Conservation (phyloP, 2,888 invertebrate species). For the Polyommatus icarus region DNA sequence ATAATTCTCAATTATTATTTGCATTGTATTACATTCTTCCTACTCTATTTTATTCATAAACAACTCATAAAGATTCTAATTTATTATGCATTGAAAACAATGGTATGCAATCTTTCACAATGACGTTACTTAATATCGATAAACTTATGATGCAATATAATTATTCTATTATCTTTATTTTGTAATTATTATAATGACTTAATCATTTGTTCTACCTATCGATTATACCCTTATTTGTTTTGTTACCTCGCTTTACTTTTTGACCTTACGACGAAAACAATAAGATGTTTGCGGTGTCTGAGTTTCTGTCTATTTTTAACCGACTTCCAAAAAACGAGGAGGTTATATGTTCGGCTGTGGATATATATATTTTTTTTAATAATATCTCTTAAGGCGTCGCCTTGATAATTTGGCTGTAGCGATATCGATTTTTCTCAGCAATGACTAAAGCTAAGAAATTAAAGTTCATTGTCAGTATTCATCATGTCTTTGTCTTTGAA, state of each 20-base stretch:
- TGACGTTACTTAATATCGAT: slow-evolving; percentile 3
- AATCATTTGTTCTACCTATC: not conserved
- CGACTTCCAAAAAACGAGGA: too few relatives aligned
- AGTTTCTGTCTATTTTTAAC: not conserved
- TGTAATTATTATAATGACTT: not conserved
- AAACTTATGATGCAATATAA: not conserved
- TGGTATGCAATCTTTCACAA: slow-evolving; percentile 7
- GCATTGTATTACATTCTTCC: not conserved
- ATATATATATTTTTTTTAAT: too few relatives aligned
- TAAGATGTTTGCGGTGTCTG: not conserved
- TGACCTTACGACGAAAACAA: not conserved
- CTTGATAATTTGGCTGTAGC: too few relatives aligned
- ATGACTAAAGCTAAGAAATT: too few relatives aligned
- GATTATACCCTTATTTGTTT: not conserved
- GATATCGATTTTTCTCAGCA: too few relatives aligned
- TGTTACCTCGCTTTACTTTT: not conserved
- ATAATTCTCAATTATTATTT: not conserved
- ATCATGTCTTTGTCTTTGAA: too few relatives aligned
- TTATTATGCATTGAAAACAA: slow-evolving; percentile 17
- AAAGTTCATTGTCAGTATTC: too few relatives aligned
- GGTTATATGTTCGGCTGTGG: too few relatives aligned
- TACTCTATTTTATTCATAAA: slow-evolving; percentile 32
- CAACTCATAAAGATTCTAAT: slow-evolving; percentile 32
- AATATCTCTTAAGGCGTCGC: not conserved
- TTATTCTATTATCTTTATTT: not conserved